Base-by-base conservation (phyloP, 64 coral and sea anemone species). In the Orbicella faveolata region DNA sequence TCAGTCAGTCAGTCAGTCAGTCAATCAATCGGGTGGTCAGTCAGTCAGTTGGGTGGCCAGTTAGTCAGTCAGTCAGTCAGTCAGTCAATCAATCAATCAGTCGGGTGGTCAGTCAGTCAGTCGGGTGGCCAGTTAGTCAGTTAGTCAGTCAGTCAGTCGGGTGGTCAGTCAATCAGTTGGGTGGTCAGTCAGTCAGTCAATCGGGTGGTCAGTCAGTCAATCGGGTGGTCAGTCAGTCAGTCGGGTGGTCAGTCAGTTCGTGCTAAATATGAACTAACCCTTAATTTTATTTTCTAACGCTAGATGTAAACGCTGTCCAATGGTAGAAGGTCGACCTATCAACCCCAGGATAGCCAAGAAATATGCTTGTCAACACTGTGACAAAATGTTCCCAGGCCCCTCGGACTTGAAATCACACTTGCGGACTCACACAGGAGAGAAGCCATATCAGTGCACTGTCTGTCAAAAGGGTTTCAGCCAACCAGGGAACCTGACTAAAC, bases 241-340 rank as follows among this genome's bases (percentile, higher is more conserved):
- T 80, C 44, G 19, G 6, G 36, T 8, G 2, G 2, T 36, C 15
- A 15, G 6, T 62, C 30, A 83, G 14, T 37, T 9, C 0, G 80
- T 61, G 44, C 44, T 48, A 48, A 48, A 48, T 48, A 5, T 3
- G 44, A 48, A 48, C 44, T 48, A 48, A 48, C 44, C 44, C 44
- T 59, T 59, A 9, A 59, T 59, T 16, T 36, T 20, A 10, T 18
- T 81, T 65, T 18, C 34, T 36, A 44, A 34, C 86, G 61, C 87
- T 52, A 96, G 95, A 61, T 96, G 95, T 72, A 88, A 91, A 52
- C 88, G 95, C 70, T 96, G 95, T 79, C 95, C 95, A n/a, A 96
- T 92, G 91, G 87, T 96, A 26, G 95, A 93, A 67, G 95, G 92
- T 44, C 83, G 83, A 1, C 67, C 94, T 8, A 68, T 87, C 6